A percentile compares a stretch with the other conserved stretches of the same genome.
These are phyloP conservation scores for Atrichornis clamosus DNA, from an alignment of 2,113 vertebrate genomes.

Conservation along the genomic window DNA sequence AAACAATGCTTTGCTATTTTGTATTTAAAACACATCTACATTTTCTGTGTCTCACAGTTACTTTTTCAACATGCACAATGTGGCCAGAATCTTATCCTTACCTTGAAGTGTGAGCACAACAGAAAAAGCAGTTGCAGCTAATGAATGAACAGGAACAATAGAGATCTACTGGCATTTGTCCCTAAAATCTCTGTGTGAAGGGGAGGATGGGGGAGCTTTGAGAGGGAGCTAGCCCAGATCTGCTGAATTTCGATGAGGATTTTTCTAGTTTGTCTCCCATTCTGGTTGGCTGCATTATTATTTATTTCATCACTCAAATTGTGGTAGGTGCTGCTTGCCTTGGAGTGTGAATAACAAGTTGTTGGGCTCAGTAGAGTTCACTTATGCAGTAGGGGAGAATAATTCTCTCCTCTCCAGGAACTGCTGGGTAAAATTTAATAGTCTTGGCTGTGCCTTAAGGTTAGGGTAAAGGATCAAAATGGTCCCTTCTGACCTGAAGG, in stretches of 20 bases:
- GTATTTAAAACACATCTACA: neutral
- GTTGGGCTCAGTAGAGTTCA: slow-evolving; percentile 23
- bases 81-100: slow-evolving; percentile 2
- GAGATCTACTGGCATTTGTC: slow-evolving; percentile 23
- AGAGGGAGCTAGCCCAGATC: neutral
- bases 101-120: slow-evolving; percentile 10
- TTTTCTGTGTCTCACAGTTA: neutral
- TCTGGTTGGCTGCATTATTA: slow-evolving; percentile 64
- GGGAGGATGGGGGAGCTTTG: neutral
- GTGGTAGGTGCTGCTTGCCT: slow-evolving; percentile 54
- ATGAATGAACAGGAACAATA: slow-evolving; percentile 47
- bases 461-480: neutral
- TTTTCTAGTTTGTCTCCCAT: slow-evolving; percentile 26
- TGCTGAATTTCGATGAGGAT: slow-evolving; percentile 55
- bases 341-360: slow-evolving; percentile 48
- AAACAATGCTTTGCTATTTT: neutral
- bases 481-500: neutral
- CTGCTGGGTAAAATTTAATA: slow-evolving; percentile 15
- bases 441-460: neutral
- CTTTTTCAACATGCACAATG: neutral
- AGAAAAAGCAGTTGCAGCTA: slow-evolving; percentile 1
- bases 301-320: slow-evolving; percentile 65
- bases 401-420: slow-evolving; percentile 19
- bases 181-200: slow-evolving; percentile 22
- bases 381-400: slow-evolving; percentile 35